A percentile compares a stretch with the other conserved stretches of the same genome.
phyloP scores from a whole-genome alignment of 1,140 invertebrate genomes.

The Dendroctonus ponderosae region DNA sequence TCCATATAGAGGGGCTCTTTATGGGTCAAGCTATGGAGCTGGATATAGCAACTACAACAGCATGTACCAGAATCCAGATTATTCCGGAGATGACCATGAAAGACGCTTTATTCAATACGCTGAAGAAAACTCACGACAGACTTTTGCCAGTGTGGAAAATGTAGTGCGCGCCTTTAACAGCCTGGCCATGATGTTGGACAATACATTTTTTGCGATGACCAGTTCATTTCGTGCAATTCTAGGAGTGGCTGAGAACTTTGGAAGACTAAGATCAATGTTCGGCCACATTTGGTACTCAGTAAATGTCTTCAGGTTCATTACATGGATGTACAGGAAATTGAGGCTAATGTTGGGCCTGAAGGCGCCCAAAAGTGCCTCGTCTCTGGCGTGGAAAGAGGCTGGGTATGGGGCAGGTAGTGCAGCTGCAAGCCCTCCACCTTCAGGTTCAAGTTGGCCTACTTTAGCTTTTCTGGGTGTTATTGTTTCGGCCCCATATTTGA shows the following conservation, averaged over 20 bases:
- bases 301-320: constrained; percentile 73
- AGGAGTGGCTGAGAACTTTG: constrained; percentile 93
- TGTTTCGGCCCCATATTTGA: constrained; percentile 85
- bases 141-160: constrained; percentile 93
- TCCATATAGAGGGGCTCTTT: constrained; percentile 44
- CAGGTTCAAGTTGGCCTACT: constrained; percentile 64
- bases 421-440: constrained; percentile 43
- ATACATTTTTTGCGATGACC: constrained; percentile 91
- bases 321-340: constrained; percentile 77
- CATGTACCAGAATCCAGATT: constrained; percentile 49
- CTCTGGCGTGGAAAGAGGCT: constrained; percentile 60
- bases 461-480: constrained; percentile 83
- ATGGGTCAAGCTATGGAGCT: constrained; percentile 43
- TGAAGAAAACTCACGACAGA: constrained; percentile 85
- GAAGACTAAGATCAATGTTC: constrained; percentile 76
- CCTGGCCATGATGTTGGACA: constrained; percentile 94
- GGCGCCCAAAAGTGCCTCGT: constrained; percentile 39
- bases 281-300: constrained; percentile 82
- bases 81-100: constrained; percentile 60
- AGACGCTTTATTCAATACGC: constrained; percentile 79
- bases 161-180: constrained; percentile 88
- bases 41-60: constrained; percentile 41
- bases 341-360: constrained; percentile 65
- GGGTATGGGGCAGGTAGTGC: constrained; percentile 55
- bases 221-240: constrained; percentile 93